Evolutionary conservation across 2,113 vertebrate genomes (phyloP).

Genomic region (Hippocampus guttulatus): DNA sequence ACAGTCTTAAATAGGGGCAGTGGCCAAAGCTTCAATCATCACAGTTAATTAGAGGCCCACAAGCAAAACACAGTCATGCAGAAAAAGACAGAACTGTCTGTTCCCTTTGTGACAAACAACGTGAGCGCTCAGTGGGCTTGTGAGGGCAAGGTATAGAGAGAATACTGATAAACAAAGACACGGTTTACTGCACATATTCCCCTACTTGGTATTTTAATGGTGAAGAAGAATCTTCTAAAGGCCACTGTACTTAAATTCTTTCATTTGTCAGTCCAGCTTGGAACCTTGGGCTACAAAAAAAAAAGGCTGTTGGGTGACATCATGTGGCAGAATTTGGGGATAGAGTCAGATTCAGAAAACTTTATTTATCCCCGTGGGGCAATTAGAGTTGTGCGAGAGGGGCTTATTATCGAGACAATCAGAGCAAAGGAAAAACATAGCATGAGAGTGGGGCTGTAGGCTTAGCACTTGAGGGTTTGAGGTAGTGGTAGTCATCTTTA

Average conservation of each 20-base stretch:
- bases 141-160: not conserved
- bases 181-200: not conserved
- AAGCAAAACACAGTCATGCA: slow-evolving; percentile 8
- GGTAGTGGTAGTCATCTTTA: not conserved
- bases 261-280: not conserved
- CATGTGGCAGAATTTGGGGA: slow-evolving; percentile 9
- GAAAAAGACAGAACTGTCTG: not conserved
- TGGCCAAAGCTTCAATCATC: slow-evolving; percentile 29
- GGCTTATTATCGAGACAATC: no score
- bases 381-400: no score
- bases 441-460: no score
- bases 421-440: no score
- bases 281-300: not conserved
- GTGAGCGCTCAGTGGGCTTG: not conserved
- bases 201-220: not conserved
- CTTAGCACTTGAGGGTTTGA: no score
- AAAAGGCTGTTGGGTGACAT: slow-evolving; percentile 34
- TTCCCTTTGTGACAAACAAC: not conserved
- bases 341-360: no score
- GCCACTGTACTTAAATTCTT: not conserved
- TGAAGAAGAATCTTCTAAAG: not conserved
- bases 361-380: no score
- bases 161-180: not conserved
- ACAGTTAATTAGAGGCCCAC: slow-evolving; percentile 37
- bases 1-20: slow-evolving; percentile 15